These are phyloP conservation scores for Bryconaethiops microstoma DNA, from an alignment of 2,797 vertebrate genomes.

Conservation along the genomic window DNA sequence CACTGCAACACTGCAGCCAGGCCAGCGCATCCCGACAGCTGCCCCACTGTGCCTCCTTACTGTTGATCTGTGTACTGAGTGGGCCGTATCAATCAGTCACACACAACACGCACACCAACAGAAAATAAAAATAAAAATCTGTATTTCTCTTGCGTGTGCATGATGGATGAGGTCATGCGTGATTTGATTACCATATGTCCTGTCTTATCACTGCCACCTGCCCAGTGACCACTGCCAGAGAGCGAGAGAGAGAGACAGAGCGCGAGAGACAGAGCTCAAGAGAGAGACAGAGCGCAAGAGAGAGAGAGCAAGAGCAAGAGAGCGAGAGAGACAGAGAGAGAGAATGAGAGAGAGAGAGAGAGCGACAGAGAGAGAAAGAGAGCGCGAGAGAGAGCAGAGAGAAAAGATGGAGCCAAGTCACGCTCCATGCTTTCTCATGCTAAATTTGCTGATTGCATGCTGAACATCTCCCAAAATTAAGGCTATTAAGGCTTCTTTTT, in stretches of 20 bases:
- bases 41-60: neutral
- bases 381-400: neutral
- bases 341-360: neutral
- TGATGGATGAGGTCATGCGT: conserved; percentile 50
- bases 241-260: conserved; percentile 5
- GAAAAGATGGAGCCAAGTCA: neutral
- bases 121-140: conserved; percentile 10
- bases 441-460: neutral
- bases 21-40: neutral
- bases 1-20: neutral
- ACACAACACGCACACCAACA: conserved; percentile 7
- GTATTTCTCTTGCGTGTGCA: conserved; percentile 11
- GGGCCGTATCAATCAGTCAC: conserved; percentile 10
- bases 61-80: conserved; percentile 23
- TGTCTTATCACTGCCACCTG: conserved; percentile 64
- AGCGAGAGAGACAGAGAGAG: neutral
- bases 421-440: neutral
- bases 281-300: neutral
- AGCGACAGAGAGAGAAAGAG: neutral
- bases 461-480: neutral
- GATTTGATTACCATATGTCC: conserved; percentile 67
- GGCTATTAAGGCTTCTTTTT: neutral
- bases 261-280: neutral
- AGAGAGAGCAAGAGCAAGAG: neutral
- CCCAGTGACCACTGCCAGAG: conserved; percentile 53